Percentiles rank a stretch among this genome's conserved stretches.
These are phyloP conservation scores for Lordiphosa mommai DNA, from an alignment of 1,140 invertebrate species.

Conservation along the genomic window DNA sequence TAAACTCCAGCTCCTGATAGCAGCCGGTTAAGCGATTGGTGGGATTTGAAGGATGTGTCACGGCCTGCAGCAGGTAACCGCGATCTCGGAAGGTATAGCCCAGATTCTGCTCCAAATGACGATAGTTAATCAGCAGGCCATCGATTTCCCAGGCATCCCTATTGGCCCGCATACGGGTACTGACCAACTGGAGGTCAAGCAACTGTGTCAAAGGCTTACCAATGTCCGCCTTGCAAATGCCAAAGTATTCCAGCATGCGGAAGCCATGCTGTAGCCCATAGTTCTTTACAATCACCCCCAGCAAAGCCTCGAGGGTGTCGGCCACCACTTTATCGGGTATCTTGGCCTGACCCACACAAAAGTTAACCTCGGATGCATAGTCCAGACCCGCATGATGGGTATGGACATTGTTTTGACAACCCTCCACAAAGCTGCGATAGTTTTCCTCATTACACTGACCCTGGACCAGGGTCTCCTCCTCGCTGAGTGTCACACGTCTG, in stretches of 20 bases:
- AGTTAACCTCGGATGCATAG: conserved; percentile 40
- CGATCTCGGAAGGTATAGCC: conserved; percentile 85
- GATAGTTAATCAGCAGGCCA: conserved; percentile 79
- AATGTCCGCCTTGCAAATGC: conserved; percentile 81
- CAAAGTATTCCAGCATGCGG: conserved; percentile 87
- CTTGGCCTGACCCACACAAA: conserved; percentile 18
- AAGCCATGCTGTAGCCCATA: conserved; percentile 81
- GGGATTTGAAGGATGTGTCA: conserved; percentile 95
- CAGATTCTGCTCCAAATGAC: conserved; percentile 83
- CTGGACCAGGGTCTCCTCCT: conserved; percentile 29
- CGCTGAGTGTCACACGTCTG: conserved; percentile 18
- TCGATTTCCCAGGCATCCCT: conserved; percentile 76
- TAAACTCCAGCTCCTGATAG: conserved; percentile 96
- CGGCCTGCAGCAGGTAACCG: conserved; percentile 87
- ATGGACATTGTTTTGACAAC: conserved; percentile 28
- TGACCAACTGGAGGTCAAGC: conserved; percentile 58
- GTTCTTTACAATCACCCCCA: conserved; percentile 88
- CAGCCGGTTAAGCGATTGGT: conserved; percentile 92
- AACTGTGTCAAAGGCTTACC: conserved; percentile 75
- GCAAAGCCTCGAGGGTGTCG: conserved; percentile 91
- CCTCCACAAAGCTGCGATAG: conserved; percentile 23
- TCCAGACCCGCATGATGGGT: conserved; percentile 19
- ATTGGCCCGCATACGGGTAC: conserved; percentile 75
- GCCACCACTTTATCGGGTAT: conserved; percentile 82
- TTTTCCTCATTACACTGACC: conserved; percentile 14